Evolutionary conservation across 2,797 vertebrate genomes (phyloP).

Genomic region (Trichosurus vulpecula): DNA sequence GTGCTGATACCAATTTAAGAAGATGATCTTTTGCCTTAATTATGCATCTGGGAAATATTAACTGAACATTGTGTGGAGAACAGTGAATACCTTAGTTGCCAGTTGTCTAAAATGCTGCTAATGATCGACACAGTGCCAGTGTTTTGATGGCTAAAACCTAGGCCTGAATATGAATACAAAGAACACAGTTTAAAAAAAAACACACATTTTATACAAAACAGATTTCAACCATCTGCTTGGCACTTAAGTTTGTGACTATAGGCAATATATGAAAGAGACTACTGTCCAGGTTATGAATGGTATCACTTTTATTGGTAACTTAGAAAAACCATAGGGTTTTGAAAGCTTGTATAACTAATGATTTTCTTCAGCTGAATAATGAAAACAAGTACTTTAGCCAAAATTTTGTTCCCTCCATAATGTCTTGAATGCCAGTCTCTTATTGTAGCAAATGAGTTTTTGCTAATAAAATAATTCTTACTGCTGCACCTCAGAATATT

Average conservation of each 20-base stretch:
- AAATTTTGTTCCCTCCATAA: conserved; percentile 67
- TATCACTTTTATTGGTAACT: conserved; percentile 84
- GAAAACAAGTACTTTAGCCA: conserved; percentile 76
- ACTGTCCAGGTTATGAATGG: conserved; percentile 87
- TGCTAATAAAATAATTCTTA: conserved; percentile 74
- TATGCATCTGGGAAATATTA: conserved; percentile 87
- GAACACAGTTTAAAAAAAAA: conserved; percentile 78
- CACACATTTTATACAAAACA: conserved; percentile 86
- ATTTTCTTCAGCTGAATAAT: conserved; percentile 80
- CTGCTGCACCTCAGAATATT: conserved; percentile 77
- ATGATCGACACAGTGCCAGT: conserved; percentile 85
- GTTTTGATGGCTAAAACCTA: conserved; percentile 86
- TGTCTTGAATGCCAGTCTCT: conserved; percentile 69
- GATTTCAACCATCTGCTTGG: conserved; percentile 88
- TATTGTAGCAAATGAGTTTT: conserved; percentile 64
- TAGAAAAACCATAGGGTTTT: conserved; percentile 80
- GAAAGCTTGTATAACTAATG: conserved; percentile 75
- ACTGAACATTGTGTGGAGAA: conserved; percentile 83
- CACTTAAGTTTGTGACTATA: conserved; percentile 82
- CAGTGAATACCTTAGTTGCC: conserved; percentile 86
- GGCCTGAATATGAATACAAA: conserved; percentile 86
- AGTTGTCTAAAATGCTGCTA: conserved; percentile 85
- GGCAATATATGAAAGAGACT: conserved; percentile 86
- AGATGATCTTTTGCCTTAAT: conserved; percentile 86
- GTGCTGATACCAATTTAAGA: conserved; percentile 82